Evolutionary conservation across 2,888 invertebrate genomes (phyloP), one percentile per base, ranked within the genome.

Genomic region (Epirrita christyi): DNA sequence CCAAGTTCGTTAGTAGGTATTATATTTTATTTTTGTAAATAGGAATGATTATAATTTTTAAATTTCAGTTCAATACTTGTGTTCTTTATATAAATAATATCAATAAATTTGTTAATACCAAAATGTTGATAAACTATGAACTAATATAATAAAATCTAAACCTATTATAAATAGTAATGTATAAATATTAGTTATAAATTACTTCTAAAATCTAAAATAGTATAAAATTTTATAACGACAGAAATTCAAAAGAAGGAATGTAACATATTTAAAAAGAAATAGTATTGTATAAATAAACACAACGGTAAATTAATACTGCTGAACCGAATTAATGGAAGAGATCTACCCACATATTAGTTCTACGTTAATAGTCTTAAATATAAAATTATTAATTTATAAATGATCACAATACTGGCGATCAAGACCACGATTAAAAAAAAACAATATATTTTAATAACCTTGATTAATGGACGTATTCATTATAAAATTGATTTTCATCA

Each of bases 221-320:
- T 21, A 21, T 21, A 21, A 21, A 21, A 21, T 21, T 21, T 21
- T 21, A 21, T 21, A n/a, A n/a, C n/a, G 21, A 21, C 21, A 21
- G 21, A 38, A 49, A 49, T 51, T 13, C 51, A 44, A 6, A 6
- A 21, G n/a, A 13, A 51, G 43, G 51, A 52, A 52, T 52, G 51
- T 32, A 7, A 21, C 14, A 29, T 11, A 10, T 34, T 11, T n/a
- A 38, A 10, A 43, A 43, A 28, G 9, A 44, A 44, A 37, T 37
- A 0, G 6, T 29, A 28, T 32, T 32, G 32, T 45, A 29, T 13
- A 52, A 43, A 50, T 50, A 43, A 43, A 11, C 41, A 44, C 42
- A 50, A 43, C 13, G 7, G 9, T 44, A 10, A 4, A 52, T 9
- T 52, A 52, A 52, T 52, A 52, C 52, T 52, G 55, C 38, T 49